Evolutionary conservation across 1,140 invertebrate genomes (phyloP).

Genomic region (Eriocheir sinensis): DNA sequence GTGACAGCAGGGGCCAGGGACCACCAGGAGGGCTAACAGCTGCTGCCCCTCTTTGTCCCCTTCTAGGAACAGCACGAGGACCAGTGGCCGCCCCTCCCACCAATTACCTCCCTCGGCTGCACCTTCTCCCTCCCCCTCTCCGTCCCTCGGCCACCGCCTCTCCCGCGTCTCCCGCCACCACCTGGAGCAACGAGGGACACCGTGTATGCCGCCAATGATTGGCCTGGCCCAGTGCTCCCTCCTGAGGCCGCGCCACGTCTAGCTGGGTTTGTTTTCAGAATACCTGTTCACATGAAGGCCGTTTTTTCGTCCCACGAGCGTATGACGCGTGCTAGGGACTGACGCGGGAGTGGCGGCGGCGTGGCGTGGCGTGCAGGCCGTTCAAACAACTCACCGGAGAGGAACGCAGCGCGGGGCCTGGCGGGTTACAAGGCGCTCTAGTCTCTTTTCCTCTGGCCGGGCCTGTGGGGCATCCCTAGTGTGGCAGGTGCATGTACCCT

Average conservation of each 20-base stretch:
- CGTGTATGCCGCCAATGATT: background rate
- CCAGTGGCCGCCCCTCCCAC: slow-evolving; percentile 2
- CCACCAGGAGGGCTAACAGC: slow-evolving; percentile 11
- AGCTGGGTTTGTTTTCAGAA: slow-evolving; percentile 15
- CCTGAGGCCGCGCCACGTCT: background rate
- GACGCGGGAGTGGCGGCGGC: background rate
- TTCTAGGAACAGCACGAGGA: slow-evolving; percentile 2
- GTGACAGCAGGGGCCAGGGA: slow-evolving; percentile 19
- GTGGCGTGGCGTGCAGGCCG: too few relatives aligned
- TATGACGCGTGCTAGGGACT: background rate
- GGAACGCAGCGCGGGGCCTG: background rate
- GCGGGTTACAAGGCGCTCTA: background rate
- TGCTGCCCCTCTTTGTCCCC: slow-evolving; percentile 19
- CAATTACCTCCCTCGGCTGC: background rate
- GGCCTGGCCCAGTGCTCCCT: background rate
- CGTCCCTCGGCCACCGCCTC: background rate
- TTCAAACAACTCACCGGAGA: background rate
- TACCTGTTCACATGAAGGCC: slow-evolving; percentile 5
- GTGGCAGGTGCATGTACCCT: too few relatives aligned
- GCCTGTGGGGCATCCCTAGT: background rate
- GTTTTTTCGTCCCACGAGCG: background rate
- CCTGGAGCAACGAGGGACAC: background rate
- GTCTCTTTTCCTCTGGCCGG: background rate
- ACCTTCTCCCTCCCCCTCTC: background rate
- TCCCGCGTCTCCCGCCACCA: slow-evolving; percentile 5